Evolutionary conservation across 2,797 vertebrate species (phyloP), one percentile per base, ranked within the genome.

Genomic region (Sebastes nivosus): DNA sequence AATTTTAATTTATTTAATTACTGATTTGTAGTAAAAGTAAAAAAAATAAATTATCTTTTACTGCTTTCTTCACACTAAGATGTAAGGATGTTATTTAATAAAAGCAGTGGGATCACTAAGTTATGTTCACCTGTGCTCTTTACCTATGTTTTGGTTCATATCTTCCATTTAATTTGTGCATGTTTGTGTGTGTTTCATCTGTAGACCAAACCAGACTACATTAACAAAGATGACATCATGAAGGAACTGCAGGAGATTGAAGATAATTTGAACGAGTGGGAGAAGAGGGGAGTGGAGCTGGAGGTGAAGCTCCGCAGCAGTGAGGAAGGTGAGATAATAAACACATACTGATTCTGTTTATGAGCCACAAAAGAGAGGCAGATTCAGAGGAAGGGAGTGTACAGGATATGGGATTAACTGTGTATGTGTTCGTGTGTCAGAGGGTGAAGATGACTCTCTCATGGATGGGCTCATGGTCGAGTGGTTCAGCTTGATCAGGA

Each of bases 401-500:
- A 30, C 20, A 8, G 74, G 81, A 55, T 66, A 24, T 79, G 57
- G 72, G 69, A 88, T 73, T 72, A 80, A 75, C 34, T 67, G 32
- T 84, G n/a, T 81, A 20, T 81, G 36, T 82, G 67, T 88, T 11
- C 88, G 61, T 90, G 68, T 81, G 68, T 77, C 90, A 99, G 98
- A 97, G 4, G 96, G 95, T 2, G 88, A 96, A 0, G 98, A 99
- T 70, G 97, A 99, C 18, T 81, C 90, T 6, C n/a, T 93, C 75
- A 93, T 88, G 91, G 91, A 96, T 30, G 93, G 92, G 42, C 94
- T 99, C 80, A 98, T 99, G 97, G 97, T 97, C 60, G 97, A 97
- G 18, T 99, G 98, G 98, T 99, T 99, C 95, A 96, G 80, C 90
- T 95, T 99, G 74, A 98, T 99, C 94, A 96, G 97, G 20, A 95